Evolutionary conservation across 2,797 vertebrate species (phyloP), one percentile per base, ranked within the genome.

Genomic region (Aythya fuligula): DNA sequence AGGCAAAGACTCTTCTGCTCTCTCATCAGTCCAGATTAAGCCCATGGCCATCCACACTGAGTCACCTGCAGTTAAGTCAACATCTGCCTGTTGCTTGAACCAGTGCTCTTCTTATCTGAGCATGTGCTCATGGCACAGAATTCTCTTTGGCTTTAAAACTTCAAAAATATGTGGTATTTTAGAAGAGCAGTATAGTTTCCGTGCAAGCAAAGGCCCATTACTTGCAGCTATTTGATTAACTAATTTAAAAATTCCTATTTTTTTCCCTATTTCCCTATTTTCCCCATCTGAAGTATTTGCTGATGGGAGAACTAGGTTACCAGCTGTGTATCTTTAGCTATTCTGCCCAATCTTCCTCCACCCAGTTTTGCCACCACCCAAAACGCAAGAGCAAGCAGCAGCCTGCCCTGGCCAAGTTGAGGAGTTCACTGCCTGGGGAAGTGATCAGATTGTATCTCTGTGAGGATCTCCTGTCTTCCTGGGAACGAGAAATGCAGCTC

Each of bases 311-410:
- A 81, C 22, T 22, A 65, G 57, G 24, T 39, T 65, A n/a, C 36
- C 8, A 8, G 39, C 49, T 78, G 75, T 4, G 1, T 82, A 51
- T 74, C 27, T 80, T 91, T 79, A 90, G 32, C 20, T 90, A 74
- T 49, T 95, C 85, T 85, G 38, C 51, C 75, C 69, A 69, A 69
- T 94, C 66, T 76, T 92, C 56, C 66, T 96, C 89, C 87, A 93
- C 85, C 76, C 76, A 65, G 45, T 94, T 90, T 94, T 95, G 57
- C 58, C 74, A 80, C 83, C 86, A 77, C 81, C 51, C 10, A 60
- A 90, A 93, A 58, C 27, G 27, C 0, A 54, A 32, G 45, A 76
- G 64, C 87, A 93, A 88, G 93, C 84, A 82, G 64, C 53, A 88
- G 75, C 95, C 69, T 95, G 95, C 64, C 84, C 75, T 77, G 69